Evolutionary conservation across 2,888 invertebrate genomes (phyloP), one percentile per base, ranked within the genome.

Genomic region (Glaucopsyche alexis): DNA sequence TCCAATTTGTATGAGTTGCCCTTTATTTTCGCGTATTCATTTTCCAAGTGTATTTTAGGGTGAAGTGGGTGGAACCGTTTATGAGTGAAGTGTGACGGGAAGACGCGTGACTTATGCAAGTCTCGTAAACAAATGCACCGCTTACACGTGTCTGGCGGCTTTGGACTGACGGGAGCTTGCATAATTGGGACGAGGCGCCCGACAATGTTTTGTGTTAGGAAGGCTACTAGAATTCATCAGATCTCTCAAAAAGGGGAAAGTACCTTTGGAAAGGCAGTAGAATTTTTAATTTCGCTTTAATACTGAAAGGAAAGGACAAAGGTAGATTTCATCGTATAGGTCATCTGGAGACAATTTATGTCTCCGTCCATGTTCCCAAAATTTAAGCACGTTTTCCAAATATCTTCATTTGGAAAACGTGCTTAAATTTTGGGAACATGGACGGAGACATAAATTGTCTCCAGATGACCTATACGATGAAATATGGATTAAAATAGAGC

Each of bases 81-180:
- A 85, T 87, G 87, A 89, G 89, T 88, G 87, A 88, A 86, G 83
- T 75, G 77, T 81, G 82, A 84, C 67, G 67, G 65, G 67, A 87
- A 89, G 89, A 87, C 84, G 84, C 83, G 85, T 16, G 83, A 80
- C 85, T 90, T 88, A 90, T 88, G 87, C 87, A 90, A 80, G 83
- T 81, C 84, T 86, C 87, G 87, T 91, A 91, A 90, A 90, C 90
- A 90, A 85, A 82, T 82, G 82, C 81, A 80, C 79, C 81, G 80
- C 80, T 76, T 80, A 79, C 79, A 55, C 55, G 55, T 55, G 55
- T 19, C 55, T 55, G 42, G 42, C 42, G 40, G n/a, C n/a, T n/a
- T 6, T 40, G 40, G 40, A 3, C 42, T 42, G 29, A 29, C 5
- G 4, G 55, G 55, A 55, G 55, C 77, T 81, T 83, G 80, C 81